Evolutionary conservation across 92 coral and sea anemone species (phyloP), one percentile per base, ranked within the genome.

Genomic region (Paragorgia papillata): DNA sequence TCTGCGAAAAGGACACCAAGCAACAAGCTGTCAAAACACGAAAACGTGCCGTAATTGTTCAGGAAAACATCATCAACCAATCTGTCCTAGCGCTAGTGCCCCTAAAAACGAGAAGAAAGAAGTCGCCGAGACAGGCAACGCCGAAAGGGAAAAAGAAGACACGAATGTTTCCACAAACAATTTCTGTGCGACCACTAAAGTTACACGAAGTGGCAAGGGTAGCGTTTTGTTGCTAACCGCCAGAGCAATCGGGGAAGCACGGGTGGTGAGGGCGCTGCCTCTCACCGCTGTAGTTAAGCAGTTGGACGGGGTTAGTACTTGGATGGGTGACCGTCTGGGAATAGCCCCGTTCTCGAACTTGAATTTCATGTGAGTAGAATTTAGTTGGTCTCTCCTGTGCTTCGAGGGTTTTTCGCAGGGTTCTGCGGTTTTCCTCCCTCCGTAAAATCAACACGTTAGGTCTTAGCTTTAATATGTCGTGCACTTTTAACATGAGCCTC

Each of bases 41-140:
- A 75, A 71, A 56, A 63, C 29, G 50, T 84, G 82, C 22, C 85
- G 85, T 2, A 78, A 49, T 55, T 80, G 89, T 74, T 49, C 63
- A 12, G 44, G 59, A 29, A 25, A 28, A 3, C 89, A 73, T 33
- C 85, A 74, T 57, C 89, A 85, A 27, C 73, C 89, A 7, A 85
- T 85, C 24, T 85, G 85, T 49, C 12, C n/a, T 39, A 51, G 17
- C n/a, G n/a, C n/a, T 39, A 51, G 17, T 22, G 26, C 5, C 17
- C 54, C 88, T 21, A 18, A 33, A 62, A 7, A 57, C 53, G 2
- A 34, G 44, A 0, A 35, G 30, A 44, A n/a, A 15, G 49, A 24
- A 44, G 54, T 65, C 69, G 6, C 58, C 22, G 49, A 32, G 17
- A 22, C 58, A 17, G 58, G 4, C 26, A 51, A 51, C n/a, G 20